phyloP scores from a whole-genome alignment of 2,888 invertebrate species.

The Agrotis puta region DNA sequence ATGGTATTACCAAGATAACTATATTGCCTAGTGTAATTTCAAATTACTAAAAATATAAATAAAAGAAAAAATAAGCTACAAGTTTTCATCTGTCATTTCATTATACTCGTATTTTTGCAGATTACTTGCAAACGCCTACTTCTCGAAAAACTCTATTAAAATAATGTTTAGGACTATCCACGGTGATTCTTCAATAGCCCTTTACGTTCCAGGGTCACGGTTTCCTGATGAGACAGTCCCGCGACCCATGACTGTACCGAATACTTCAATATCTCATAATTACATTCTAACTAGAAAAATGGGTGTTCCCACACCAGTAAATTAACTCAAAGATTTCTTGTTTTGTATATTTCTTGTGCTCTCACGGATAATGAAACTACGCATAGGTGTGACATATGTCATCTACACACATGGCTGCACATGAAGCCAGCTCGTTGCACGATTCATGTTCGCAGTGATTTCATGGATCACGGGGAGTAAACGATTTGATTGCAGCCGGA shows the following conservation, averaged over 20 bases:
- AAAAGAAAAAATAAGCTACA: not conserved
- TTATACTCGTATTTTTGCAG: conserved; percentile 1
- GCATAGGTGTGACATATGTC: conserved; percentile 38
- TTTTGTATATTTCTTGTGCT: conserved; percentile 5
- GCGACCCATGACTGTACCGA: too few relatives aligned
- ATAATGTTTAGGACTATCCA: not conserved
- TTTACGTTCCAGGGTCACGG: too few relatives aligned
- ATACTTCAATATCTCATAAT: not conserved
- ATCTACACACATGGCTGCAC: conserved; percentile 42
- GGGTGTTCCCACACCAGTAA: not conserved
- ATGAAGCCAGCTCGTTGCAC: conserved; percentile 46
- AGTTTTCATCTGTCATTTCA: not conserved
- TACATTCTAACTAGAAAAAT: not conserved
- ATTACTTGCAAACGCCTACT: not conserved
- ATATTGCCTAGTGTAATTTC: not conserved
- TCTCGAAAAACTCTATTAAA: not conserved
- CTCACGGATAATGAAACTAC: conserved; percentile 30
- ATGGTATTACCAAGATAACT: conserved; percentile 19
- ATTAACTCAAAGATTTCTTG: not conserved
- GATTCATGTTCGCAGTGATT: conserved; percentile 44
- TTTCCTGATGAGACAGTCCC: too few relatives aligned
- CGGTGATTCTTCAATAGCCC: too few relatives aligned
- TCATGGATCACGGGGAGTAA: conserved; percentile 44
- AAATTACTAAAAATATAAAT: not conserved
- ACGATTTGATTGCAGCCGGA: conserved; percentile 36